Conservation (phyloP, 2,888 invertebrate species). For the Parelbella ahira region DNA sequence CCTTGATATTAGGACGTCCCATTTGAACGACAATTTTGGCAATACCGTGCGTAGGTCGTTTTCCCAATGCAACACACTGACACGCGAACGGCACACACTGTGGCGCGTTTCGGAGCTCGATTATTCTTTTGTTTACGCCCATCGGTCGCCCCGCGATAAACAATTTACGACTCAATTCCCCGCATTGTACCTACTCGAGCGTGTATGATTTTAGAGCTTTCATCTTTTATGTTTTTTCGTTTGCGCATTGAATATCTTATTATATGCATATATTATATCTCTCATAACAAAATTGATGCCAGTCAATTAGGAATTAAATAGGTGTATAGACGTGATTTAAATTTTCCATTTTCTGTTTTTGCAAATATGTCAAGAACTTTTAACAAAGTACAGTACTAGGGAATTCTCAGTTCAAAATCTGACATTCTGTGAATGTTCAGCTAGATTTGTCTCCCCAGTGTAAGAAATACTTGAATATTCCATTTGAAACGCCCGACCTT, state of each 20-base stretch:
- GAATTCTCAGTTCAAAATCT: too few relatives aligned
- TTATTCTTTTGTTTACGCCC: conserved; percentile 35
- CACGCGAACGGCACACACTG: conserved; percentile 30
- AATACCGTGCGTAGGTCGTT: conserved; percentile 12
- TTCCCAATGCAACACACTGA: conserved; percentile 26
- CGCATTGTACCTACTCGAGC: conserved; percentile 15
- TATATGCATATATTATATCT: too few relatives aligned
- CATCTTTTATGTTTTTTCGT: not conserved
- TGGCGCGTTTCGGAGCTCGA: conserved; percentile 27
- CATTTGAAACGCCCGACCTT: conserved; percentile 1
- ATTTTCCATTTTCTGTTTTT: too few relatives aligned
- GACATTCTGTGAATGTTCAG: too few relatives aligned
- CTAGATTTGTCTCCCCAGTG: too few relatives aligned
- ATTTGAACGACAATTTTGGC: conserved; percentile 15
- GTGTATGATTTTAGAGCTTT: conserved; percentile 4
- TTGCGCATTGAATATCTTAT: too few relatives aligned
- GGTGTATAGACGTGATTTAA: too few relatives aligned
- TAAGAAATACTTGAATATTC: too few relatives aligned
- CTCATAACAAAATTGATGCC: too few relatives aligned
- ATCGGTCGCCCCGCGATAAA: conserved; percentile 30
- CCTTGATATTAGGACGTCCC: conserved; percentile 11
- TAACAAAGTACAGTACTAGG: too few relatives aligned
- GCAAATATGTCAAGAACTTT: too few relatives aligned
- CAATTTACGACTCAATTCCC: conserved; percentile 35
- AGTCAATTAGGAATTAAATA: too few relatives aligned